Base-by-base conservation (phyloP, 2,113 vertebrate genomes). In the Cervus canadensis region DNA sequence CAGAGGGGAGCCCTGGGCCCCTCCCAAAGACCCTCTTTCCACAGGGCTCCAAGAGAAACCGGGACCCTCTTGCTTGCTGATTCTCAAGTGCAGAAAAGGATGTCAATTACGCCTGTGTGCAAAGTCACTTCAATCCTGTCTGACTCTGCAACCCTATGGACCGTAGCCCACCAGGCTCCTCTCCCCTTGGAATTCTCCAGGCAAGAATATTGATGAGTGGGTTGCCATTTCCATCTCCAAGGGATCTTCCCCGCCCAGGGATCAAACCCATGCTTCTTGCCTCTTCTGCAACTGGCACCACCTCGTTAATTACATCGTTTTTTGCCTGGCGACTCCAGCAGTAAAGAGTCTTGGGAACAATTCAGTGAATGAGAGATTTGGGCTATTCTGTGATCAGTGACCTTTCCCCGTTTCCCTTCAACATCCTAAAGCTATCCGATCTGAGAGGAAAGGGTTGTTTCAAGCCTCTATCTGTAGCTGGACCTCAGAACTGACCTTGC, bases 51-150 rank as follows among this genome's bases (percentile, higher is more conserved):
- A 3, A 1, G 10, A 43, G 78, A 94, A 83, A 7, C 33, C 85
- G 8, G n/a, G 85, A 76, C 43, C 50, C 25, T 9, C 79, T 52
- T 40, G 17, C 82, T 74, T 84, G 36, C 33, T 85, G 43, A 71
- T 43, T 36, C 16, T 84, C 71, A 40, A 1, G 36, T 25, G 14
- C 19, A 81, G 12, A 56, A 50, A 64, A 64, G 6, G n/a, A 14
- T 64, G 26, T 82, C 33, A 14, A 10, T 71, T 40, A 71, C 0
- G 2, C 19, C 1, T 5, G 2, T 36, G 67, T 71, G n/a, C n/a
- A 12, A 1, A 71, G 36, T 40, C 0, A 2, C n/a, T 40, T 40
- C n/a, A 23, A 0, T 23, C 1, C 17, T 23, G 67, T 71, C 67
- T 5, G 10, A 71, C 67, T 67, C 33, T 40, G 64, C 17, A 19